phyloP scores from a whole-genome alignment of 2,113 vertebrate genomes.

The Sigmodon hispidus region DNA sequence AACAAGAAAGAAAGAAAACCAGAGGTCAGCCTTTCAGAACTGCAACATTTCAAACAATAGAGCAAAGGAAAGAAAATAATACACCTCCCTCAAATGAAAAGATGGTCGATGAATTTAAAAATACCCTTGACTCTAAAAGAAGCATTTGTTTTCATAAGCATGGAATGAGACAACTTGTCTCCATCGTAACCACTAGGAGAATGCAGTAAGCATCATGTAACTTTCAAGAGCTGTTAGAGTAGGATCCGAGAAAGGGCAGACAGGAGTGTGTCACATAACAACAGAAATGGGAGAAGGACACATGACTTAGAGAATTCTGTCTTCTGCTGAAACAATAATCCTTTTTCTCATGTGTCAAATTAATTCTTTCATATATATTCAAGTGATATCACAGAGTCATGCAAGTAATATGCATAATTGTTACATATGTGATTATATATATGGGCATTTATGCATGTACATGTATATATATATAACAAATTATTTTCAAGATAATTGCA shows the following conservation, averaged over 20 bases:
- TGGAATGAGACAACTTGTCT: neutral
- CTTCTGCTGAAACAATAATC: neutral
- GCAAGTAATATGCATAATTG: neutral
- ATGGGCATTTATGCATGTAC: neutral
- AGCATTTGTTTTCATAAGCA: neutral
- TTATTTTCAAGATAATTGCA: neutral
- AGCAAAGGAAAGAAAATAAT: constrained; percentile 56
- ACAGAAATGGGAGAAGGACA: neutral
- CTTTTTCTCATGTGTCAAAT: neutral
- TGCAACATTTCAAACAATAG: neutral
- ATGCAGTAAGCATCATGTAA: neutral
- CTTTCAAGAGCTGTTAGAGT: neutral
- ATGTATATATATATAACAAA: neutral
- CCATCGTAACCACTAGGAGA: neutral
- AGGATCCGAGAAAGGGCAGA: neutral
- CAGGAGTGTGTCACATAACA: accelerated
- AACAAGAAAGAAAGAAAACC: constrained; percentile 5
- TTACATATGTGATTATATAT: neutral
- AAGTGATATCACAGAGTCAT: neutral
- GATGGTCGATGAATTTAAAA: constrained; percentile 9
- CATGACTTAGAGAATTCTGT: neutral
- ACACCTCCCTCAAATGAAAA: neutral
- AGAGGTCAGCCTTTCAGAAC: constrained; percentile 37
- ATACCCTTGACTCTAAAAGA: constrained; percentile 12
- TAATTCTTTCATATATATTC: neutral